These are phyloP conservation scores for Astropecten irregularis DNA, from an alignment of 53 echinoderm and acorn worm genomes.

Conservation along the genomic window DNA sequence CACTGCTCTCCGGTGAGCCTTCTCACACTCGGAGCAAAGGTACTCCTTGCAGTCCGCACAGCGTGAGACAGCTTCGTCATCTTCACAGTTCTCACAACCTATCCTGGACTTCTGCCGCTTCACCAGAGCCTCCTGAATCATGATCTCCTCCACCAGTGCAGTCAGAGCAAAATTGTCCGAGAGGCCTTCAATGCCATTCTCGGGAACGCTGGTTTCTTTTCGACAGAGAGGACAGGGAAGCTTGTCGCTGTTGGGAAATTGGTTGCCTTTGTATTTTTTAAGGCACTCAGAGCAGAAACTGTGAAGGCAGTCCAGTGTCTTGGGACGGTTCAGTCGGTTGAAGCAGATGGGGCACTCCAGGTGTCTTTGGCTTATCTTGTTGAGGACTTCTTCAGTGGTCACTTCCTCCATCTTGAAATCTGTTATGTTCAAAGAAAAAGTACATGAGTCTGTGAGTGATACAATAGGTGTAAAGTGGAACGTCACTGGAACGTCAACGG, in stretches of 20 bases:
- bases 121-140: conserved; percentile 19
- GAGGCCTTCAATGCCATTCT: neutral
- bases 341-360: conserved; percentile 24
- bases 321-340: conserved; percentile 9
- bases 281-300: conserved; percentile 2
- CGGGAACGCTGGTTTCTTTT: neutral
- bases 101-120: conserved; percentile 32
- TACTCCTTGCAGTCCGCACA: conserved; percentile 56
- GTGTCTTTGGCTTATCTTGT: conserved; percentile 24
- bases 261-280: neutral
- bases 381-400: conserved; percentile 14
- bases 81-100: conserved; percentile 25
- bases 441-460: no score
- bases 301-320: conserved; percentile 24
- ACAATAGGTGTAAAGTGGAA: no score
- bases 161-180: conserved; percentile 6
- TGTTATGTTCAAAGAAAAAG: no score
- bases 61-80: conserved; percentile 14
- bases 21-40: conserved; percentile 26
- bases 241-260: neutral
- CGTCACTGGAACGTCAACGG: no score
- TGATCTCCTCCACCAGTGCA: conserved; percentile 34
- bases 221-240: conserved; percentile 41
- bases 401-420: conserved; percentile 4
- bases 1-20: conserved; percentile 26